Conservation (phyloP, 2,888 invertebrate species). For the Camptogramma bilineatum region DNA sequence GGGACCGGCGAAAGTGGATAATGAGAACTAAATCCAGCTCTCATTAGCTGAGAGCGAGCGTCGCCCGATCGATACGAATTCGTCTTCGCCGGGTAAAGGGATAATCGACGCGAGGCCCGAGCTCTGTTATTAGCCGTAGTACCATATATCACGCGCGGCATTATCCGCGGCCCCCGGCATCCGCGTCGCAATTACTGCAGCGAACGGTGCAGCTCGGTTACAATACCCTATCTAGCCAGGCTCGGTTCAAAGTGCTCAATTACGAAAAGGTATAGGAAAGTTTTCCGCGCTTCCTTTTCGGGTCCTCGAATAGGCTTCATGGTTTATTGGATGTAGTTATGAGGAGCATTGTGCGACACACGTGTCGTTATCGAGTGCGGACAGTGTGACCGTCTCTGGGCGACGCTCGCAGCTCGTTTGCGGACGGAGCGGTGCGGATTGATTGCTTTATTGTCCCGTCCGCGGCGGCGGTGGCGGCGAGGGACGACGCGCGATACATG, state of each 20-base stretch:
- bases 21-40: conserved; percentile 81
- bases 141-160: conserved; percentile 83
- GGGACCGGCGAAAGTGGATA: conserved; percentile 81
- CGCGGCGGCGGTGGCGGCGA: conserved; percentile 54
- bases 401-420: conserved; percentile 66
- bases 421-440: conserved; percentile 68
- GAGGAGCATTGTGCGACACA: conserved; percentile 52
- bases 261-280: conserved; percentile 39
- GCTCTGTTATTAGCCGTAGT: conserved; percentile 82
- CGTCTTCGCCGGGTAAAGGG: conserved; percentile 79
- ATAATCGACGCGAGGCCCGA: conserved; percentile 76
- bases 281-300: conserved; percentile 40
- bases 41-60: conserved; percentile 80
- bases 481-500: conserved; percentile 77
- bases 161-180: conserved; percentile 78
- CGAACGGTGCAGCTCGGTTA: conserved; percentile 64
- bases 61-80: conserved; percentile 80
- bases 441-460: conserved; percentile 82
- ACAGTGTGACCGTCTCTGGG: conserved; percentile 52
- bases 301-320: conserved; percentile 35
- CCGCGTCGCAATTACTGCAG: conserved; percentile 77
- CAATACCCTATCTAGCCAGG: conserved; percentile 68
- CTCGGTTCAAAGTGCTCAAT: conserved; percentile 52
- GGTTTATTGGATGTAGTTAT: conserved; percentile 43
- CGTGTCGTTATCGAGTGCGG: conserved; percentile 53